Evolutionary conservation across 2,888 invertebrate species (phyloP), one percentile per base, ranked within the genome.

Genomic region (Aproaerema taeniolella): DNA sequence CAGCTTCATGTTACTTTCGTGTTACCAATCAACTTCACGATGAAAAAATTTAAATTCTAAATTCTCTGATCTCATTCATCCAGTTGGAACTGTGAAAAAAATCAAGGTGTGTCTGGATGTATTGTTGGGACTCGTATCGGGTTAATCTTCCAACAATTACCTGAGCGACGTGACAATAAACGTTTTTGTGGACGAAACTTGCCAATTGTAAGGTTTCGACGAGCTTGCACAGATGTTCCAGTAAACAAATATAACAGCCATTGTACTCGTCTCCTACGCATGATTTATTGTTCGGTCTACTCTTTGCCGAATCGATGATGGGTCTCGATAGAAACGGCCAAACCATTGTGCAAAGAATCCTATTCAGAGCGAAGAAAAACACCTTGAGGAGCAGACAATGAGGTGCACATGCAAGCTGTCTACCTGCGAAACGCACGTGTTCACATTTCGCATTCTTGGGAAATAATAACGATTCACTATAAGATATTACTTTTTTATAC

Each of bases 391-490:
- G 52, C 46, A 63, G 57, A 83, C 83, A 83, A 82, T 79, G 60
- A 57, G 58, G 67, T 81, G 79, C 83, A 85, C 85, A 82, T 82
- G 82, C 73, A 61, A 70, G 51, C 52, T 50, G 47, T 69, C 69
- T 85, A 85, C 85, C 85, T 85, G 83, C 74, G 53, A 58, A 59
- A 72, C 80, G 81, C 86, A 85, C 86, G 85, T 86, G 85, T 83
- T 79, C 75, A 55, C 64, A 58, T 69, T 79, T 78, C 76, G 70
- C 75, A 73, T 77, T 75, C 68, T 52, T n/a, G n/a, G n/a, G n/a
- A n/a, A n/a, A n/a, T n/a, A 67, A 67, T 65, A 66, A 63, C 51
- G 63, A 64, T 53, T 53, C 52, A 50, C 54, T 53, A 57, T 59
- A 59, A 58, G 45, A 37, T 46, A 20, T 20, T 41, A 40, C 54